phyloP scores from a whole-genome alignment of 2,797 vertebrate genomes.

The Coccyzus lansbergi region DNA sequence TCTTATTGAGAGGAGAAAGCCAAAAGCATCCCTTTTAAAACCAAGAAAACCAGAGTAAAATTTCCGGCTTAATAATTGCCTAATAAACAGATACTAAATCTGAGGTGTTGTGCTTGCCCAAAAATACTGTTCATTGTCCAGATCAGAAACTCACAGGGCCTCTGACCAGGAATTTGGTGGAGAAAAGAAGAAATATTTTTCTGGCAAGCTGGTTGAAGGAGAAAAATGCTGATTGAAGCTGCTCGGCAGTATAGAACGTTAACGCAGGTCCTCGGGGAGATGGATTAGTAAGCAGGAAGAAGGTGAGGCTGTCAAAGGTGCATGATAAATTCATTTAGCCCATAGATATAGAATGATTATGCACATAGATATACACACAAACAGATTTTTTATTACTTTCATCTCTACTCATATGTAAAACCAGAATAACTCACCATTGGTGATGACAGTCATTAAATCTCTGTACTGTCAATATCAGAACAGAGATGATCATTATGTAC shows the following conservation, averaged over 20 bases:
- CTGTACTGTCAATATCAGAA: not conserved
- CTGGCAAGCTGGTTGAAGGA: slow-evolving; percentile 24
- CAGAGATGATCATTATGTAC: not conserved
- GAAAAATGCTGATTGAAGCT: slow-evolving; percentile 63
- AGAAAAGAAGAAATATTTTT: slow-evolving; percentile 29
- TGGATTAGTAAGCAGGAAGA: slow-evolving; percentile 64
- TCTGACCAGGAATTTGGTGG: not conserved
- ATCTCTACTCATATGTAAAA: slow-evolving; percentile 27
- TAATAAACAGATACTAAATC: slow-evolving; percentile 2
- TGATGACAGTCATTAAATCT: slow-evolving; percentile 16
- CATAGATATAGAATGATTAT: slow-evolving; percentile 67
- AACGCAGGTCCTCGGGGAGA: slow-evolving; percentile 58
- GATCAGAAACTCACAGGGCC: not conserved
- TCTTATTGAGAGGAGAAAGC: not conserved
- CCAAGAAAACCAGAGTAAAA: not conserved
- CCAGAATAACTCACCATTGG: slow-evolving; percentile 17
- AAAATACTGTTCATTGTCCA: slow-evolving; percentile 13
- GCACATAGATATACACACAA: slow-evolving; percentile 58
- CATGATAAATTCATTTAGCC: slow-evolving; percentile 73
- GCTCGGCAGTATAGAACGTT: slow-evolving; percentile 48
- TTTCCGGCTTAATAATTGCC: not conserved
- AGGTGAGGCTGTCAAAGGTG: slow-evolving; percentile 70
- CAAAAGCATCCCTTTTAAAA: not conserved
- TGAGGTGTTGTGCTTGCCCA: not conserved
- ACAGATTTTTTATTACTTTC: slow-evolving; percentile 63